Evolutionary conservation across 2,797 vertebrate genomes (phyloP), one percentile per base, ranked within the genome.

Genomic region (Erpetoichthys calabaricus): DNA sequence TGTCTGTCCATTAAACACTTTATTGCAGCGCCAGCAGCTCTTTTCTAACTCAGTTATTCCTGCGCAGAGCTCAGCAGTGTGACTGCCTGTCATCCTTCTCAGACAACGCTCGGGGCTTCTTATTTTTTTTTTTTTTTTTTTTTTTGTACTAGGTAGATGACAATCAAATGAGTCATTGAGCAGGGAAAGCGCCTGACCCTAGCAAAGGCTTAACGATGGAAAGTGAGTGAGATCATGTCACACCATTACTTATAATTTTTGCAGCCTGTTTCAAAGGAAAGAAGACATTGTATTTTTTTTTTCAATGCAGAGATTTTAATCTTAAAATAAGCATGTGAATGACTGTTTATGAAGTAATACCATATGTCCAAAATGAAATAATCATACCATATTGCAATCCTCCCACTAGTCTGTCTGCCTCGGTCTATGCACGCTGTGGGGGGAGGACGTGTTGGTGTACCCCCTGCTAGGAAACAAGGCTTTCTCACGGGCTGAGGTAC

Each of bases 1-100:
- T 91, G 90, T 89, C 89, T 96, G 90, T 97, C 92, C 94, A 98
- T 97, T 96, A 95, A 90, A 89, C 85, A 86, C 90, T 98, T 97
- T 97, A 97, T 98, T 96, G 97, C 92, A 93, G 86, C 74, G 92
- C 92, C 92, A 85, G 90, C 87, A 94, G 93, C 90, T 85, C 85
- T 83, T 77, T 87, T 88, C 88, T 98, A 97, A 97, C 89, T 92
- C 89, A 87, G 89, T 97, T 97, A 97, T 88, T 89, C 81, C 83
- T 76, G 81, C 83, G 77, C 86, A 74, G 80, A 79, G 84, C 76
- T 87, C 82, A 82, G 82, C 81, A 83, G 82, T 80, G 83, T 84
- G 84, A 82, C 86, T 86, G 85, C 82, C 82, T 88, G 87, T 88
- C 86, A 89, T 86, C 84, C 86, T 73, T 79, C 80, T 79, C 85